Evolutionary conservation across 2,797 vertebrate genomes (phyloP), one percentile per base, ranked within the genome.

Genomic region (Phataginus tetradactyla): DNA sequence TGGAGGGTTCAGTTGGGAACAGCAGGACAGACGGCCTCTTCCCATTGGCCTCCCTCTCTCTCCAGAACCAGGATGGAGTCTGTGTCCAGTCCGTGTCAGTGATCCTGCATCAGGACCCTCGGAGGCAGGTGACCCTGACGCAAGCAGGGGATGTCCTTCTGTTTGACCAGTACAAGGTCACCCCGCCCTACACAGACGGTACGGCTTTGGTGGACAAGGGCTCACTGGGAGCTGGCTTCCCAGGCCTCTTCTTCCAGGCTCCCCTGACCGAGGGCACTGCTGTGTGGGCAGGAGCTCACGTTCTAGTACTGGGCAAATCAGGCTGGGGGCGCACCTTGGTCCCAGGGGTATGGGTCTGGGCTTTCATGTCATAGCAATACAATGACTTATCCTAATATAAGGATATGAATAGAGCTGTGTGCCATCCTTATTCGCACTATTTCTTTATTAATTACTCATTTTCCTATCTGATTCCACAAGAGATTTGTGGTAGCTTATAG

Each of bases 61-160:
- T 98, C 89, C 98, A 99, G 99, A 99, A 99, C 98, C 98, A 99
- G 95, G 99, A 99, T 59, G 99, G 99, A 39, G 98, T 99, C 49
- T 99, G 99, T 97, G 99, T 99, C 98, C 99, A 99, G 77, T 99
- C 99, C 42, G 98, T 99, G 71, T 99, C 98, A 94, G 98, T 99
- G 97, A 98, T 99, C 74, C 96, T 99, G 86, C 99, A 99, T 85
- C 99, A 99, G 97, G 99, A 99, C 97, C 98, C 99, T 93, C 99
- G 98, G 97, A 99, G 98, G n/a, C 99, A 99, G 99, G 99, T 99
- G 96, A 99, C 99, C 51, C 97, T 99, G 98, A 99, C 99, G 95
- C 99, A 99, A 97, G 98, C 98, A 1, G 99, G 99, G 86, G 99
- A 99, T 96, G 98, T 99, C 97, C 99, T 99, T 98, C 98, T 99